Percentiles rank a stretch among this genome's conserved stretches.
These are phyloP conservation scores for Cephus runcator DNA, from an alignment of 2,888 invertebrate species.

Conservation along the genomic window DNA sequence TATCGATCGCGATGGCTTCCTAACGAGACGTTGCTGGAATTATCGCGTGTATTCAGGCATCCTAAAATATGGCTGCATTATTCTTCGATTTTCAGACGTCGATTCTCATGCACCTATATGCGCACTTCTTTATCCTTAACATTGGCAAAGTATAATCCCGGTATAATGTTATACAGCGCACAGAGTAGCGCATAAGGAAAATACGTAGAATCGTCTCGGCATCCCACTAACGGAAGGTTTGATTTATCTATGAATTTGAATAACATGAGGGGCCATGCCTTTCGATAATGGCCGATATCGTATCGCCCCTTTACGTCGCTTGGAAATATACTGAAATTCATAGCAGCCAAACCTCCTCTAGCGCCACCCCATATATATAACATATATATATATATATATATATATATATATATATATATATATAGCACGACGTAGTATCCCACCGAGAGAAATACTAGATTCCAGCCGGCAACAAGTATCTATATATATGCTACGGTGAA, in stretches of 20 bases:
- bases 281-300: conserved; percentile 45
- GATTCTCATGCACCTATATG: neutral
- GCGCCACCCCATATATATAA: neutral
- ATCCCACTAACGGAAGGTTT: conserved; percentile 29
- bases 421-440: neutral
- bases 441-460: neutral
- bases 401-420: neutral
- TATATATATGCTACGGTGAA: neutral
- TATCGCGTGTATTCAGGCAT: neutral
- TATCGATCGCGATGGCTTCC: neutral
- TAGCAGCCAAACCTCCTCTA: neutral
- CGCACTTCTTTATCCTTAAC: neutral
- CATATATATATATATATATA: neutral
- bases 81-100: neutral
- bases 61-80: neutral
- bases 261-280: conserved; percentile 50
- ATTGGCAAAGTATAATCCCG: neutral
- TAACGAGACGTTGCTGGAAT: neutral
- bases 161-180: neutral
- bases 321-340: neutral
- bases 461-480: neutral
- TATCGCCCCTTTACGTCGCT: conserved; percentile 12
- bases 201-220: neutral
- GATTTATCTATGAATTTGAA: conserved; percentile 57
- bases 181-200: neutral